Base-by-base conservation (phyloP, 2,888 invertebrate species). In the Brachypalpus laphriformis region DNA sequence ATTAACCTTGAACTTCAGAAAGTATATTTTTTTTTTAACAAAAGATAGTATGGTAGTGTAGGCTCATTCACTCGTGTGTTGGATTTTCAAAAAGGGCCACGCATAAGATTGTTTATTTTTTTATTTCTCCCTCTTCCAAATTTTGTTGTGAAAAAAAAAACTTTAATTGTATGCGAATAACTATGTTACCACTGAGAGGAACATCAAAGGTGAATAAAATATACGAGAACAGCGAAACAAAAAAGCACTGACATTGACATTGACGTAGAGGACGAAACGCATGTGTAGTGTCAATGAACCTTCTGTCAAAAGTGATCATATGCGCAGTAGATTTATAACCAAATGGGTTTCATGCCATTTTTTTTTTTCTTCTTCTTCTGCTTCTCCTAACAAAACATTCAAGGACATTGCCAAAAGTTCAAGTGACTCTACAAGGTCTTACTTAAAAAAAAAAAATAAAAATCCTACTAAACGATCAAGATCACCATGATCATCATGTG, bases 1-100 rank as follows among this genome's bases (percentile, higher is more conserved):
- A 85, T 88, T 90, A 91, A 91, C 91, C 91, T 91, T 91, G 91
- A 91, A 91, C 91, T 91, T 91, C 88, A 91, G 89, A 88, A 72
- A 31, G 31, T n/a, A n/a, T n/a, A 34, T 47, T 9, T 37, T 28
- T 31, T 37, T 2, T 14, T 45, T 37, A 51, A 40, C 49, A 82
- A 51, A 75, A 49, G 28, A 16, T 56, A 28, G 11, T 11, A 40
- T 40, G 40, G 40, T 6, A 40, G 40, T 14, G n/a, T n/a, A 6
- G n/a, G 2, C 14, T 14, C 14, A 40, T 14, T 31, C n/a, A n/a
- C n/a, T n/a, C n/a, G n/a, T n/a, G n/a, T n/a, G n/a, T n/a, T n/a
- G n/a, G n/a, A n/a, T 14, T 22, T 18, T 20, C 8, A 31, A 40
- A 31, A 82, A 61, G 87, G 66, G 85, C 37, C 87, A 74, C 86